Conservation (phyloP, 2,888 invertebrate genomes). For the Dichetophora obliterata region DNA sequence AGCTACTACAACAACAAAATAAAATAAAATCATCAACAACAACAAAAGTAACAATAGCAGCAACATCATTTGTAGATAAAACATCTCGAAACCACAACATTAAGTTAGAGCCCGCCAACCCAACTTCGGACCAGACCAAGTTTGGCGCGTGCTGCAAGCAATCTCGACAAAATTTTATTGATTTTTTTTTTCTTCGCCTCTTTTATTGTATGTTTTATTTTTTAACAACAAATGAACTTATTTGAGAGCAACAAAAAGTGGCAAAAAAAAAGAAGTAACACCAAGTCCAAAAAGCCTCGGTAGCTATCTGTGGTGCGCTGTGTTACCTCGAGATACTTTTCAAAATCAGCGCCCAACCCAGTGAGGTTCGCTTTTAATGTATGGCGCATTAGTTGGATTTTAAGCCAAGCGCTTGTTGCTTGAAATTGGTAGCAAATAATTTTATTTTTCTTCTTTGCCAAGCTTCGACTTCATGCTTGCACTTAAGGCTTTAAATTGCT, state of each 20-base stretch:
- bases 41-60: constrained; percentile 5
- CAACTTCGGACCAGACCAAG: not conserved
- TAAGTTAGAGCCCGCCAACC: not conserved
- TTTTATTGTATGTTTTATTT: not conserved
- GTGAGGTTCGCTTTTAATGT: too few species aligned
- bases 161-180: constrained; percentile 29
- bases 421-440: not conserved
- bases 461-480: too few species aligned
- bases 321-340: too few species aligned
- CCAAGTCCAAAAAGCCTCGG: too few species aligned
- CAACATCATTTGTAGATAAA: constrained; percentile 10
- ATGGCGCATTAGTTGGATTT: too few species aligned
- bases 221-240: not conserved
- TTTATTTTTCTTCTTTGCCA: not conserved
- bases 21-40: not conserved
- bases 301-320: too few species aligned
- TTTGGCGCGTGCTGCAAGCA: constrained; percentile 19
- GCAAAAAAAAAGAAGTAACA: too few species aligned
- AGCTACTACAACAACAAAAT: not conserved
- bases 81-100: not conserved
- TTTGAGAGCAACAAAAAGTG: too few species aligned
- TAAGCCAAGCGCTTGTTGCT: too few species aligned
- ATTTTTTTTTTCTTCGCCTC: constrained; percentile 1
- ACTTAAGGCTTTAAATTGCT: too few species aligned
- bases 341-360: too few species aligned